Evolutionary conservation across 23 tunicate species (phyloP).

Genomic region (Aplidium turbinatum): DNA sequence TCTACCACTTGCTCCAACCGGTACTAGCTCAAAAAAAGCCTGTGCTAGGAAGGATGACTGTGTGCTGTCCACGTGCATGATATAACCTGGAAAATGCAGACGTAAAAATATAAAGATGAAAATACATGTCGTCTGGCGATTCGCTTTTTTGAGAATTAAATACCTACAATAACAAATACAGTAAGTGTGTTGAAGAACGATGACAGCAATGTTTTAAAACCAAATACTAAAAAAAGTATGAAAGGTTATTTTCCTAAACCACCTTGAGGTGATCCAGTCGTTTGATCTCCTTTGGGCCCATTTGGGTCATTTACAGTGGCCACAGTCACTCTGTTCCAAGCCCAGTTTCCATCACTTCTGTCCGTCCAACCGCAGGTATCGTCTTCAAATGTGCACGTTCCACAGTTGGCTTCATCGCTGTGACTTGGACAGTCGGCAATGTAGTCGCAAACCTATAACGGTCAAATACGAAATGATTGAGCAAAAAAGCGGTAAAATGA

Average conservation of each 20-base stretch:
- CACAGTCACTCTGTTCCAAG: conserved; percentile 76
- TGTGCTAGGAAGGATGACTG: conserved; percentile 73
- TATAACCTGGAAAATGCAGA: conserved; percentile 43
- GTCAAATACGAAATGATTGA: too few relatives aligned
- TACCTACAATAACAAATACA: too few relatives aligned
- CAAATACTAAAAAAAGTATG: too few relatives aligned
- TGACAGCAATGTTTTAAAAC: too few relatives aligned
- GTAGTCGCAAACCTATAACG: conserved; percentile 78
- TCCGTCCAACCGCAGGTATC: conserved; percentile 91
- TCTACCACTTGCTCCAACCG: conserved; percentile 70
- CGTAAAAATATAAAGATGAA: neutral
- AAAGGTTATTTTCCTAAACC: too few relatives aligned
- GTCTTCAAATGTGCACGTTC: conserved; percentile 74
- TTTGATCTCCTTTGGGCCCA: conserved; percentile 74
- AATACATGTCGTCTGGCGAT: too few relatives aligned
- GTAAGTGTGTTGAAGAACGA: too few relatives aligned
- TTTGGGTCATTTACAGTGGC: conserved; percentile 42
- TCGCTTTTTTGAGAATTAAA: too few relatives aligned
- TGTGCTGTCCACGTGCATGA: conserved; percentile 80
- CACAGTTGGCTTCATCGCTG: conserved; percentile 78
- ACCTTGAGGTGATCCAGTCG: conserved; percentile 58
- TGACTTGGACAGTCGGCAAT: conserved; percentile 59
- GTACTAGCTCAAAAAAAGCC: conserved; percentile 76
- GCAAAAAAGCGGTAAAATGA: too few relatives aligned
- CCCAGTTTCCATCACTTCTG: conserved; percentile 78